Base-by-base conservation (phyloP, 2,797 vertebrate species). In the Mallotus villosus region DNA sequence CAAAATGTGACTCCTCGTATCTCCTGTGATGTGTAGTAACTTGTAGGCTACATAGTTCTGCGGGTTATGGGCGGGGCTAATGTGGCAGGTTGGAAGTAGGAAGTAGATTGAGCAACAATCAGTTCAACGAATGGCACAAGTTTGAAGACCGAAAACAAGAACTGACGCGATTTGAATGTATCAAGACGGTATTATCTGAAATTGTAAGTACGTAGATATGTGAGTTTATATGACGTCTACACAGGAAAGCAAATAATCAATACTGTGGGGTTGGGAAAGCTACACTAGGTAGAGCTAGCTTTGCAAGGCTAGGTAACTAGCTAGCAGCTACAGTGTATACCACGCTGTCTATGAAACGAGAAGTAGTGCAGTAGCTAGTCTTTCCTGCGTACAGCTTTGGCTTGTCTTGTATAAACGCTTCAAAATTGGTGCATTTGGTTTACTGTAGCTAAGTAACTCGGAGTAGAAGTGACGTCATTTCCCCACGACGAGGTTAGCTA, bases 21-120 rank as follows among this genome's bases (percentile, higher is more conserved):
- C 32, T 34, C 6, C 32, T 8, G 32, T 34, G 32, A 34, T 14
- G 3, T 11, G 2, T 12, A 8, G 9, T 46, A 14, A 46, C 41
- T 14, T 46, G 41, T 46, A 5, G 27, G 4, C 27, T 4, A 46
- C 41, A 46, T 46, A 3, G 9, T 14, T 12, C 14, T 46, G 9
- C 41, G 11, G 41, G 11, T 46, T 9, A 41, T 71, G 41, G 69
- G 69, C 27, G 69, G 59, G 62, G 59, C 5, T 14, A 53, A 11
- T 55, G 51, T 55, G 51, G 17, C 19, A 55, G 55, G 69, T 63
- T 63, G 70, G 70, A 71, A 63, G 69, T 63, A 71, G 70, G 70
- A 71, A 71, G 46, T 71, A 22, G 61, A 29, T 63, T 32, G 19
- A 32, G n/a, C 24, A 61, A 25, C 32, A 41, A 11, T n/a, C 34